Evolutionary conservation across 2,797 vertebrate genomes (phyloP).

Genomic region (Emys orbicularis): DNA sequence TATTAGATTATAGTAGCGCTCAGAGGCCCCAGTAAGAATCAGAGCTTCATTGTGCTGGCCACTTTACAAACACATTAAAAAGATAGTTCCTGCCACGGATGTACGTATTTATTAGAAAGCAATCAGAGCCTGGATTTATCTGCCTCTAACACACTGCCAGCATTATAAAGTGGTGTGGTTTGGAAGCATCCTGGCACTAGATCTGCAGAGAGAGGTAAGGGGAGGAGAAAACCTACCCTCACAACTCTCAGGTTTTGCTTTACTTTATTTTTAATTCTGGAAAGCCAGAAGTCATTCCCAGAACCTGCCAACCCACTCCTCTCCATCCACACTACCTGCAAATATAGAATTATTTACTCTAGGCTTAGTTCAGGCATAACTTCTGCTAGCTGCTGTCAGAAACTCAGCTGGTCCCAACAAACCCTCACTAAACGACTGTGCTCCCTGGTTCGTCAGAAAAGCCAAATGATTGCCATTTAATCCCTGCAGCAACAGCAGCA

Average conservation of each 20-base stretch:
- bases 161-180: not conserved
- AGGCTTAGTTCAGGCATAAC: not conserved
- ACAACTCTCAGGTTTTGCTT: not conserved
- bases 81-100: too few species aligned
- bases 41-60: not conserved
- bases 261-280: not conserved
- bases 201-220: not conserved
- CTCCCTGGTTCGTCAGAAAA: too few species aligned
- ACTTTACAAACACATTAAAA: not conserved
- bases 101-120: not conserved
- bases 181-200: fast-evolving
- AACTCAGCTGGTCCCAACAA: too few species aligned
- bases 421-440: too few species aligned
- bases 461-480: too few species aligned
- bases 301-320: not conserved
- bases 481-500: too few species aligned
- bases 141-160: not conserved
- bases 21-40: not conserved
- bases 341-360: not conserved
- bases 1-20: not conserved
- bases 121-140: not conserved
- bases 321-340: not conserved
- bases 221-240: not conserved
- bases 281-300: not conserved
- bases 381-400: too few species aligned